Conservation (phyloP, 2,113 vertebrate genomes). For the Tilapia sparmanii region DNA sequence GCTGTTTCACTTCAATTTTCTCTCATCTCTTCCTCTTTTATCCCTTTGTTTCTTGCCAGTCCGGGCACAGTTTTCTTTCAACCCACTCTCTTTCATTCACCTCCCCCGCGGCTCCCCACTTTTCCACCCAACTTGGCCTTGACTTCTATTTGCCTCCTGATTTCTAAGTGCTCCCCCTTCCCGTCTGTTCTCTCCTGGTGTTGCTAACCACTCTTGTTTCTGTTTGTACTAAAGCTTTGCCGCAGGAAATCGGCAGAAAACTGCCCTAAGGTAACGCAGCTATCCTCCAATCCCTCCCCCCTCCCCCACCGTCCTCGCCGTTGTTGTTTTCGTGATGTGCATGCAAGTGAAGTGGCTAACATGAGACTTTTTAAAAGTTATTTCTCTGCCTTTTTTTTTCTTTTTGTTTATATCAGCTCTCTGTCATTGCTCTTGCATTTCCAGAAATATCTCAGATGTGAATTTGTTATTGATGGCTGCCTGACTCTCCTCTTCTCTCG, state of each 20-base stretch:
- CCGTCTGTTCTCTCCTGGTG: constrained; percentile 34
- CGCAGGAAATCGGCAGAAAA: constrained; percentile 76
- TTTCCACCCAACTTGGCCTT: background rate
- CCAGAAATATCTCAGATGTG: background rate
- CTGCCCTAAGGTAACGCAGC: constrained; percentile 70
- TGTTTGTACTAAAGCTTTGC: constrained; percentile 75
- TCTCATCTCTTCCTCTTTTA: background rate
- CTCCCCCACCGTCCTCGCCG: background rate
- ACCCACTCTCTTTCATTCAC: background rate
- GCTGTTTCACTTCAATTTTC: background rate
- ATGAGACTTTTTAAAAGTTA: background rate
- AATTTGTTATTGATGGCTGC: constrained; percentile 1
- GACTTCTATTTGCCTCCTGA: background rate
- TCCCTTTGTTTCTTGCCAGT: background rate
- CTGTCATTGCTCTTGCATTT: background rate
- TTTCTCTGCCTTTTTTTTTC: background rate
- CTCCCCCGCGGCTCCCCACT: too few species aligned
- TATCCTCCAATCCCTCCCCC: constrained; percentile 18
- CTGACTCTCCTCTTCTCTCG: background rate
- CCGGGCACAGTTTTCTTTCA: background rate
- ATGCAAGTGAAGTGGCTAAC: constrained; percentile 9
- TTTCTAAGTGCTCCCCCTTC: background rate
- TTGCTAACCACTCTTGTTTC: constrained; percentile 66
- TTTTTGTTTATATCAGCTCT: background rate
- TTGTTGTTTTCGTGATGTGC: background rate